Evolutionary conservation across 2,797 vertebrate genomes (phyloP).

Genomic region (Leptoclinus maculatus): DNA sequence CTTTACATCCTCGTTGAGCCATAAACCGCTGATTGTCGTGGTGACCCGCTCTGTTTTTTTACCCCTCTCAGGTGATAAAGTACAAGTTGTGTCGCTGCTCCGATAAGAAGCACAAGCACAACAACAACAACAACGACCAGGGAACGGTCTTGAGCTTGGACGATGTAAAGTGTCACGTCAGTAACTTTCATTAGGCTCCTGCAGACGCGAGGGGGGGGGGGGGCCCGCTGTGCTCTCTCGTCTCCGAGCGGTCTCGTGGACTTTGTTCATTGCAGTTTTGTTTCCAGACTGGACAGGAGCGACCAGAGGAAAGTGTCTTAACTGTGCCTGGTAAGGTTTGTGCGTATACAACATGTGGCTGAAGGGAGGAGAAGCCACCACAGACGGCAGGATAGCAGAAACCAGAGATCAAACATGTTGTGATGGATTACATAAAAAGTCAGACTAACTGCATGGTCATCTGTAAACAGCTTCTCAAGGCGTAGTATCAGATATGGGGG

Average conservation of each 20-base stretch:
- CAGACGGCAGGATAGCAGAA: slow-evolving; percentile 29
- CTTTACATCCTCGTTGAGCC: no score
- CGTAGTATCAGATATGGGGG: slow-evolving; percentile 40
- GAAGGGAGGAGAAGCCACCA: slow-evolving; percentile 4
- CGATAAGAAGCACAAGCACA: slow-evolving; percentile 91
- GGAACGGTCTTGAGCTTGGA: slow-evolving; percentile 94
- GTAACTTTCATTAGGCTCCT: slow-evolving; percentile 84
- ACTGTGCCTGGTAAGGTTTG: slow-evolving; percentile 48
- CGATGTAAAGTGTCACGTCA: slow-evolving; percentile 97
- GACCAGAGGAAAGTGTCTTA: slow-evolving; percentile 30
- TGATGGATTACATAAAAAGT: slow-evolving; percentile 17
- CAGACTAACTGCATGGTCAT: slow-evolving; percentile 63
- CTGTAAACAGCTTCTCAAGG: slow-evolving; percentile 60
- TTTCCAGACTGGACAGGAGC: slow-evolving; percentile 25
- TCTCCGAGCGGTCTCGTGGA: slow-evolving; percentile 25
- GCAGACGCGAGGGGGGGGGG: slow-evolving; percentile 1
- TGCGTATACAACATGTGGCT: slow-evolving; percentile 3
- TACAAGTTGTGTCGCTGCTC: slow-evolving; percentile 93
- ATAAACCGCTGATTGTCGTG: no score
- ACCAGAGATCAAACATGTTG: slow-evolving; percentile 26
- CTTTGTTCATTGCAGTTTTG: slow-evolving; percentile 35
- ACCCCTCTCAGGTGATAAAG: slow-evolving; percentile 90
- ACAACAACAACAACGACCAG: slow-evolving; percentile 91
- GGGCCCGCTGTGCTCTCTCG: not conserved
- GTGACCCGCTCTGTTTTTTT: slow-evolving; percentile 27